Base-by-base conservation (phyloP, 2,888 invertebrate species). In the Agrochola litura region DNA sequence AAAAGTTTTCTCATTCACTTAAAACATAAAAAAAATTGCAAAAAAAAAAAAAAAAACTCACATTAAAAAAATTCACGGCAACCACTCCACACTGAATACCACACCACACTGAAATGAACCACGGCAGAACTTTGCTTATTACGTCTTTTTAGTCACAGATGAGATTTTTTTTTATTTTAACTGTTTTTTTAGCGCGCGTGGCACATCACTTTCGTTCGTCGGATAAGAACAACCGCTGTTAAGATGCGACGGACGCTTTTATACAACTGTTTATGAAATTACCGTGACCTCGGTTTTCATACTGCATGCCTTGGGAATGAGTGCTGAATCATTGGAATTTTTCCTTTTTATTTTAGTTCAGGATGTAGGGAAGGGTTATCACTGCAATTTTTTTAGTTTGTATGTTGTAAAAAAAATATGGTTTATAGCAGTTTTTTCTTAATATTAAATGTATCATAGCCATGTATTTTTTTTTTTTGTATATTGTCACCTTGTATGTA, bases 191-290 rank as follows among this genome's bases (percentile, higher is more conserved):
- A 68, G 78, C 65, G 71, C 83, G 70, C 70, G 63, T 69, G 63
- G 83, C 86, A 86, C 73, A 82, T 77, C 86, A 84, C 89, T 88
- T 85, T 85, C 88, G 80, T 86, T 87, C 84, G 85, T 73, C 73
- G 64, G 72, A 73, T 83, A 84, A 41, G 81, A 91, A 90, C 91
- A 91, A 89, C 90, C 91, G 79, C 64, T 75, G 65, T 67, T 73
- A 76, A 82, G 82, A 86, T 83, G 77, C 79, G 73, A 9, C 52
- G 8, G 74, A 86, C 30, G 69, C 87, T 91, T 91, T 84, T 91
- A 91, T 91, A 91, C 84, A 85, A 84, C 69, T 41, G 88, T 90
- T 90, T 87, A 90, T 90, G 91, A 91, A 91, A 90, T 83, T 84
- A 46, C 49, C 46, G 19, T 88, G 88, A 87, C 88, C 88, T 88